A percentile compares a stretch with the other conserved stretches of the same genome.
Conservation (phyloP, 37 sponge, comb jelly and placozoan species). For the Chondrosia reniformis region DNA sequence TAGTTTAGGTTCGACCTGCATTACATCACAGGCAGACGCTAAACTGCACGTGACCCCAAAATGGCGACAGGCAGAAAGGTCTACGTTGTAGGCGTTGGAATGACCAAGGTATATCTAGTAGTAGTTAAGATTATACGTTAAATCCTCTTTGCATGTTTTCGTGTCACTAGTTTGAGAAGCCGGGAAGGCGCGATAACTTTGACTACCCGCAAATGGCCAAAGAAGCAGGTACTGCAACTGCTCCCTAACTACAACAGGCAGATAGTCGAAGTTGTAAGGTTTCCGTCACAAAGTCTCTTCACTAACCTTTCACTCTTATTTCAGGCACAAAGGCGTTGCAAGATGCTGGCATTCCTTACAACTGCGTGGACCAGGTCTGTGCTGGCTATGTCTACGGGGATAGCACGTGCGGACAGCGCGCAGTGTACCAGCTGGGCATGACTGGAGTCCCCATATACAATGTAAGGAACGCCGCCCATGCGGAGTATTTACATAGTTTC, state of each 20-base stretch:
- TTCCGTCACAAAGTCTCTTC: neutral
- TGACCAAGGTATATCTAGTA: constrained; percentile 76
- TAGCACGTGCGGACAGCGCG: constrained; percentile 83
- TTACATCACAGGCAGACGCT: no score
- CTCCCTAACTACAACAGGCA: neutral
- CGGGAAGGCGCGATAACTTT: constrained; percentile 79
- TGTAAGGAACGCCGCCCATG: constrained; percentile 28
- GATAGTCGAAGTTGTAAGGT: neutral
- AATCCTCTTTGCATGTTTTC: neutral
- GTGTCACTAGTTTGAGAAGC: constrained; percentile 82
- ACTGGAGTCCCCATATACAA: constrained; percentile 92
- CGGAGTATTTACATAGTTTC: neutral
- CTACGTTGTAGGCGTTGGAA: constrained; percentile 91
- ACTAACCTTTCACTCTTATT: constrained; percentile 4
- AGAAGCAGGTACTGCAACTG: constrained; percentile 85
- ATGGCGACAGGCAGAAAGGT: constrained; percentile 44
- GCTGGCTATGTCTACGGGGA: constrained; percentile 87
- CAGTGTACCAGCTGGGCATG: constrained; percentile 82
- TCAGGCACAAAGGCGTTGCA: constrained; percentile 63
- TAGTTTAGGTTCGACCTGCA: no score
- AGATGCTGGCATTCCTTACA: constrained; percentile 74
- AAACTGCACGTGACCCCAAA: no score
- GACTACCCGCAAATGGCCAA: constrained; percentile 94
- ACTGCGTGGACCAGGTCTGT: constrained; percentile 62
- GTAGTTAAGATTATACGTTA: neutral